Evolutionary conservation across 2,888 invertebrate genomes (phyloP), one percentile per base, ranked within the genome.

Genomic region (Limulus polyphemus): DNA sequence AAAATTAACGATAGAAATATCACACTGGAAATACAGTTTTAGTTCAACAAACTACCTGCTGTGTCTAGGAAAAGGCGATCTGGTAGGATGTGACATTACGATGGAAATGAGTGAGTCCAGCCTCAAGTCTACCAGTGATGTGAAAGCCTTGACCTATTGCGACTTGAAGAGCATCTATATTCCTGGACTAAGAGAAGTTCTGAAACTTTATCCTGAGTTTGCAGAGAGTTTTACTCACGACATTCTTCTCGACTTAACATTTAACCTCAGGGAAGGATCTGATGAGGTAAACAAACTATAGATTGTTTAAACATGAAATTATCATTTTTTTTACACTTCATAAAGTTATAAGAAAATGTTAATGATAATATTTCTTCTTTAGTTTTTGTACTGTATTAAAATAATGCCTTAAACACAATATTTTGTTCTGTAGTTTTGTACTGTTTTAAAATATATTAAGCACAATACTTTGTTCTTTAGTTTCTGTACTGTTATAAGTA

Each of bases 161-260:
- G 95, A 95, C 79, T 81, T 95, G 63, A 94, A 95, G 79, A 91
- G 92, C 78, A 88, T 95, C 69, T 85, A 90, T 77, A 90, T 92
- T 81, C 86, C 85, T 67, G 93, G 94, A 1, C 80, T 95, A 57
- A 86, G 90, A 13, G 93, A 93, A 71, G 91, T 90, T 0, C 80
- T 95, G 14, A 81, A 90, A 2, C 79, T 94, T 0, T 95, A 95
- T 76, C 93, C 94, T 0, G 94, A 95, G 75, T 95, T 92, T 75
- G 92, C 92, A 72, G 90, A 91, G 73, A 89, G 92, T 75, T 95
- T 95, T 76, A 86, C 90, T 57, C 85, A 91, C 71, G 95, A 95
- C 75, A 92, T 95, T 70, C 89, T 91, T 72, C 93, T 94, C 74
- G 95, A 95, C 76, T 82, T 95, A 61, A 94, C 95, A 0, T 94